Evolutionary conservation across 1,140 invertebrate genomes (phyloP).

Genomic region (Zaprionus vittiger): DNA sequence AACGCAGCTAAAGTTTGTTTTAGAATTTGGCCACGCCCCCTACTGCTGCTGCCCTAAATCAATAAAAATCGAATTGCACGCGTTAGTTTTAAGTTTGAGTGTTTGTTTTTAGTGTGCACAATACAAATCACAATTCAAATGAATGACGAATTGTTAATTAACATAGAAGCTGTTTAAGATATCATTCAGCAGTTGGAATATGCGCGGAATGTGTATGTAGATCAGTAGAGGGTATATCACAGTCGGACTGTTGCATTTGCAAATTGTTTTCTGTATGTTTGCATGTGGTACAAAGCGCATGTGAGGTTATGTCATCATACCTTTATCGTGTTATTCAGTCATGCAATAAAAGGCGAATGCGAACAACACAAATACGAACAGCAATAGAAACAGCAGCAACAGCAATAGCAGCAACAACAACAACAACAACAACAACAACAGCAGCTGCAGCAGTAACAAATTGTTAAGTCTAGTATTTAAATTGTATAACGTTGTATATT

Average conservation of each 20-base stretch:
- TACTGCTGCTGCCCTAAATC: too few species aligned
- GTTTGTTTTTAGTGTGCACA: too few species aligned
- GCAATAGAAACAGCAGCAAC: constrained; percentile 8
- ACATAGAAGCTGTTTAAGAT: too few species aligned
- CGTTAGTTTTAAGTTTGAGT: too few species aligned
- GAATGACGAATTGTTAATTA: too few species aligned
- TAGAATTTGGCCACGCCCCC: too few species aligned
- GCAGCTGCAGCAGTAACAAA: constrained; percentile 33
- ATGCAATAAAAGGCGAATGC: constrained; percentile 50
- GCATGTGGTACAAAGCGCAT: constrained; percentile 29
- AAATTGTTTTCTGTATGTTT: constrained; percentile 1
- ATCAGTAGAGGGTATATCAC: too few species aligned
- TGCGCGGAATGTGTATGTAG: too few species aligned
- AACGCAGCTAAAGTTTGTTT: neutral
- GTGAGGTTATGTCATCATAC: constrained; percentile 62
- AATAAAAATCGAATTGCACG: too few species aligned
- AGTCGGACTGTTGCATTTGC: neutral
- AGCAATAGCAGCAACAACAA: neutral
- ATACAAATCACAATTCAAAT: too few species aligned
- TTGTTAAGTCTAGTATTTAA: constrained; percentile 67
- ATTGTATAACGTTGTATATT: constrained; percentile 71
- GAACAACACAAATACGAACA: constrained; percentile 22
- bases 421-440: constrained; percentile 25
- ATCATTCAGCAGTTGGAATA: too few species aligned
- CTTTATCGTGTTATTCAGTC: constrained; percentile 46